A percentile compares a stretch with the other conserved stretches of the same genome.
These are phyloP conservation scores for Sceloporus tristichus DNA, from an alignment of 2,113 vertebrate genomes.

Conservation along the genomic window DNA sequence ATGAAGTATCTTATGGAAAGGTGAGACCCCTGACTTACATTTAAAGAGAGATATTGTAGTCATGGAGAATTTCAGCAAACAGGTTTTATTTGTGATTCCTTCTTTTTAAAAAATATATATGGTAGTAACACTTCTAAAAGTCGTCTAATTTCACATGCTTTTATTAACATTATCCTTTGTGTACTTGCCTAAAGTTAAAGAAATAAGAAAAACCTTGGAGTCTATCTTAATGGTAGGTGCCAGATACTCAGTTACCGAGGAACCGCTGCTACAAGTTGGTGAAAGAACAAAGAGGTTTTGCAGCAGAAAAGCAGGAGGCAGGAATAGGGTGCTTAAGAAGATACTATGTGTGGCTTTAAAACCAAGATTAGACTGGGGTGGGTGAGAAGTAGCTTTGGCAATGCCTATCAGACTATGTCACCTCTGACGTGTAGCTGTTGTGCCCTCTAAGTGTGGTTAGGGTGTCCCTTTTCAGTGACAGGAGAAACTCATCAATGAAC, in stretches of 20 bases:
- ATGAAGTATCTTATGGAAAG: constrained; percentile 2
- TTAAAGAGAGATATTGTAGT: constrained; percentile 49
- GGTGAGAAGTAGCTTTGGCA: no score
- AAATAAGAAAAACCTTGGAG: background rate
- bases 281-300: background rate
- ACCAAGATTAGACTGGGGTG: no score
- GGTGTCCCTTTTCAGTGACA: no score
- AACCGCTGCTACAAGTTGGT: background rate
- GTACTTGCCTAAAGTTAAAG: background rate
- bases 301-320: background rate
- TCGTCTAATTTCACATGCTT: constrained; percentile 1
- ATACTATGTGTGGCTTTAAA: no score
- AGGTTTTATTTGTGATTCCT: background rate
- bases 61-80: constrained; percentile 37
- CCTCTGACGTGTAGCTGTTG: no score
- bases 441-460: no score
- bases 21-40: constrained; percentile 18
- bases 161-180: constrained; percentile 6
- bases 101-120: background rate
- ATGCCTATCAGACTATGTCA: no score
- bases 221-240: background rate
- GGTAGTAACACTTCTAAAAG: constrained; percentile 33
- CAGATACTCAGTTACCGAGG: no score
- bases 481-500: no score
- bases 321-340: background rate